Evolutionary conservation across 2,888 invertebrate genomes (phyloP), one percentile per base, ranked within the genome.

Genomic region (Nebria salina): DNA sequence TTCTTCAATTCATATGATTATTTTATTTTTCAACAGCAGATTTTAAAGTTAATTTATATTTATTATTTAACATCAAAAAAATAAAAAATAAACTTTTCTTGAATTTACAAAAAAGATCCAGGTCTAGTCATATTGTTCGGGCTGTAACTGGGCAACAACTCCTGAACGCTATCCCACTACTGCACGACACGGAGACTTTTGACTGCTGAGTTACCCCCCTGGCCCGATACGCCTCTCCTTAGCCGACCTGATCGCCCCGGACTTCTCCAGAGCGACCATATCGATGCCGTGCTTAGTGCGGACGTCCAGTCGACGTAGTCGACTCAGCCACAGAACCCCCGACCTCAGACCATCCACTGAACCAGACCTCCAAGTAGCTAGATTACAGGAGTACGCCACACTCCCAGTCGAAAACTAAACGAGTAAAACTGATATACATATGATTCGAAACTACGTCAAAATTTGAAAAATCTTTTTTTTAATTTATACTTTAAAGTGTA

Each of bases 141-240:
- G 81, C 81, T 81, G 81, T 83, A 74, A 78, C 75, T 66, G 80
- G 74, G 82, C 65, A 54, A 64, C 81, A 72, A 76, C 96, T 97
- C 97, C 96, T 95, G 94, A 95, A 94, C 96, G 97, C 97, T 94
- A 95, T 96, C 97, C 97, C 96, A 95, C 96, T 97, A 97, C 97
- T 97, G 97, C 95, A 92, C 94, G 93, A 96, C 97, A 95, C 96
- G 97, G 96, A 94, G 95, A 95, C 96, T 98, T 97, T 97, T 97
- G 97, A 96, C 97, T 98, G 97, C 97, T 97, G 95, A 94, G 96
- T 97, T 96, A 95, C 97, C 96, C 96, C 96, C 94, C 97, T 97
- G 96, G 96, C 97, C 97, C 97, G 95, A 92, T 97, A 91, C 97
- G 95, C 95, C 96, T 94, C 96, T 97, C 97, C 94, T 97, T 97